phyloP scores from a whole-genome alignment of 2,888 invertebrate species.

The Nipponacmea schrenckii region DNA sequence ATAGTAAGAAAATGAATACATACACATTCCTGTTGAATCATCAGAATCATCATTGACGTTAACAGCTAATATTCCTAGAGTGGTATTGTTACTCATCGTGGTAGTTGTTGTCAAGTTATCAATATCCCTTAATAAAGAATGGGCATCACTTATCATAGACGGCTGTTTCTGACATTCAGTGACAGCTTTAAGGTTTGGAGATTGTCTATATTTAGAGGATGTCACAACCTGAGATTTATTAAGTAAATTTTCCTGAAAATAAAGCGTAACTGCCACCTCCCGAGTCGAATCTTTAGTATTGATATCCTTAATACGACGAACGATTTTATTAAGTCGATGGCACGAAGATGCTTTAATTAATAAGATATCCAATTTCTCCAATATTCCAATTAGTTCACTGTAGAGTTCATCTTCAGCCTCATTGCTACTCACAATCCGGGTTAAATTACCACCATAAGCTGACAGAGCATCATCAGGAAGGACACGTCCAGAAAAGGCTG shows the following conservation, averaged over 20 bases:
- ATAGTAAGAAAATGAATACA: no score
- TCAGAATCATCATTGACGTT: no score
- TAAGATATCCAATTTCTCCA: slow-evolving; percentile 33
- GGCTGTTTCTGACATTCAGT: background rate
- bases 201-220: background rate
- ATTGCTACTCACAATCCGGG: slow-evolving; percentile 6
- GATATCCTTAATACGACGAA: background rate
- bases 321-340: background rate
- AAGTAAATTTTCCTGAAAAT: background rate
- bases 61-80: no score
- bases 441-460: background rate
- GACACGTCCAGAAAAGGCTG: background rate
- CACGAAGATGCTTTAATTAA: background rate
- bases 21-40: no score
- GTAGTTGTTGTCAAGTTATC: background rate
- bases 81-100: no score
- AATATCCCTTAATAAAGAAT: background rate
- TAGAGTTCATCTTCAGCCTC: background rate
- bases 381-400: slow-evolving; percentile 25
- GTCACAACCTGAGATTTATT: background rate
- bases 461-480: background rate
- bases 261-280: background rate
- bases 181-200: background rate
- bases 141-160: background rate
- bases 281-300: background rate